Conservation (phyloP, 2,797 vertebrate genomes). For the Propithecus perrieri region DNA sequence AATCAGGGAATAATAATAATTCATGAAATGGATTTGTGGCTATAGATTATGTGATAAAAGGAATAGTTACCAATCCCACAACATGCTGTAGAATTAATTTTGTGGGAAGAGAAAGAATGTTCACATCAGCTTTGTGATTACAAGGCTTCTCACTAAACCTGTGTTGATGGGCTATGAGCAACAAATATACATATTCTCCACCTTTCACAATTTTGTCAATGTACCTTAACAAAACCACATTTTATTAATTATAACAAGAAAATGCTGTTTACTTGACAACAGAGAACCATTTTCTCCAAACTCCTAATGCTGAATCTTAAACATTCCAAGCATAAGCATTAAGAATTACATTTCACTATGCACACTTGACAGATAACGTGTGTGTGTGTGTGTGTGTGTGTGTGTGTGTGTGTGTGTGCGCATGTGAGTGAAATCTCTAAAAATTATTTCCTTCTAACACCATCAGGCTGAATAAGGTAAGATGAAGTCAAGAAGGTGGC, state of each 20-base stretch:
- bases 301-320: background rate
- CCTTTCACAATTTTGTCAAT: background rate
- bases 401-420: background rate
- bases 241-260: background rate
- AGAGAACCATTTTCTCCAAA: slow-evolving; percentile 9
- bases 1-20: background rate
- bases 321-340: background rate
- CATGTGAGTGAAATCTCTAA: background rate
- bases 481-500: background rate
- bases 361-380: background rate
- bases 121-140: background rate
- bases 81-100: background rate
- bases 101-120: background rate
- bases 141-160: background rate
- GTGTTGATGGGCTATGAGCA: background rate
- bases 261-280: background rate
- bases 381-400: no score
- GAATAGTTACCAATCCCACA: background rate
- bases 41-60: background rate
- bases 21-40: background rate
- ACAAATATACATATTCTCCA: background rate
- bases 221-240: background rate
- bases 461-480: background rate
- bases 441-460: background rate
- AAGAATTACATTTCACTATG: background rate